Base-by-base conservation (phyloP, 2,113 vertebrate species). In the Muntiacus muntjak region DNA sequence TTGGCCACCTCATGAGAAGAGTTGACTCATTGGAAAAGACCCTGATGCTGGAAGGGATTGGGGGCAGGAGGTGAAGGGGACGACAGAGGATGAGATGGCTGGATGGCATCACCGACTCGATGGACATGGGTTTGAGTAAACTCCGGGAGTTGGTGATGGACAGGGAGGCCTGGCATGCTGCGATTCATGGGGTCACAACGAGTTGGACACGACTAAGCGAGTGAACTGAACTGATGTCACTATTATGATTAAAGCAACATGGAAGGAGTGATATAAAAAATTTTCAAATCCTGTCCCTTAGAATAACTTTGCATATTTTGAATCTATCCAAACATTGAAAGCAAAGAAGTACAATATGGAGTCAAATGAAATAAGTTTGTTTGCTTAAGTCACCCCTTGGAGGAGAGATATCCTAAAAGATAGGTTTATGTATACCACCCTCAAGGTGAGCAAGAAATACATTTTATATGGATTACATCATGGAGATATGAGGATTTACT, bases 381-480 rank as follows among this genome's bases (percentile, higher is more conserved):
- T 26, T 55, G 13, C 1, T 9, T 36, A 43, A 82, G 13, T 78
- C 16, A 76, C 13, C 23, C 2, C 1, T 14, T 60, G 25, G 43
- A 78, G 13, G 28, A 90, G 8, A 8, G 8, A 5, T n/a, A 1
- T 40, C 9, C 13, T 28, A 54, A 5, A 54, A 43, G 10, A 6
- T 15, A 43, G 21, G 7, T 1, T 5, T 9, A 89, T 43, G 2
- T 2, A 19, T 4, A 40, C 3, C 30, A 58, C 1, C 7, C 1
- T 78, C 40, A 33, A n/a, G 15, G 3, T 17, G 9, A 67, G 4
- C 0, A 76, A 40, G 43, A 3, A 45, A n/a, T 6, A 40, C 3
- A 81, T 14, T 87, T 64, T 47, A n/a, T 79, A 28, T 57, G 47
- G 5, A 83, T 33, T 30, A 54, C 87, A 47, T 2, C 40, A n/a